Percentiles rank a stretch among this genome's conserved stretches.
These are phyloP conservation scores for Lepidotrigona ventralis DNA, from an alignment of 1,140 invertebrate species.

Conservation along the genomic window DNA sequence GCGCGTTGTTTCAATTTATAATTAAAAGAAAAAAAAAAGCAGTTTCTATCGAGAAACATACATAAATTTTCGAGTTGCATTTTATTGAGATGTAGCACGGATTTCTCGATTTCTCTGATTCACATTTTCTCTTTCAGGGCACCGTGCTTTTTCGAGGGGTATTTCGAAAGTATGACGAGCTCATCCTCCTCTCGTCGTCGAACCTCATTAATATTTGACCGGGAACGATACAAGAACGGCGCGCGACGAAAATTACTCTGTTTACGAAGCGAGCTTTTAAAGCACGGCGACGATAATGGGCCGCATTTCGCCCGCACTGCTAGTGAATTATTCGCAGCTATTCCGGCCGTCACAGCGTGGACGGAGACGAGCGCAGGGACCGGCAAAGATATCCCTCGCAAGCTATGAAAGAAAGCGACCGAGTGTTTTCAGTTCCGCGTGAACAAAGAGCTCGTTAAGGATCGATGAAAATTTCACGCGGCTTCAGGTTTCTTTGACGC, in stretches of 20 bases:
- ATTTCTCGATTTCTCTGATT: too few species aligned
- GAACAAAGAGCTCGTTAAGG: conserved; percentile 27
- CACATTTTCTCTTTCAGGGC: too few species aligned
- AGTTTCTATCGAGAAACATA: too few species aligned
- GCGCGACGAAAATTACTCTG: background rate
- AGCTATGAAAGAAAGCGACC: background rate
- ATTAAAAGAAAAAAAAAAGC: too few species aligned
- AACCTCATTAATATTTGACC: background rate
- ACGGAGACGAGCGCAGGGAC: too few species aligned
- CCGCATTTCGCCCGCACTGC: background rate
- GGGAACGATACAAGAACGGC: background rate
- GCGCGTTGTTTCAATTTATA: too few species aligned
- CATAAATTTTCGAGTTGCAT: too few species aligned
- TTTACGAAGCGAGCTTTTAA: background rate
- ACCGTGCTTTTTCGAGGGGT: too few species aligned
- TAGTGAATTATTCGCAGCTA: conserved; percentile 1
- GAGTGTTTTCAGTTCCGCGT: background rate
- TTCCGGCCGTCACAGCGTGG: background rate
- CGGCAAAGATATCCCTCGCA: background rate
- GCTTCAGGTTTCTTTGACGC: background rate
- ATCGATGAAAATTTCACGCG: conserved; percentile 33
- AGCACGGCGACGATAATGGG: conserved; percentile 14
- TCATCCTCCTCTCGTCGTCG: background rate
- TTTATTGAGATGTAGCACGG: too few species aligned
- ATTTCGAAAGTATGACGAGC: background rate